These are phyloP conservation scores for Cirrhinus molitorella DNA, from an alignment of 2,797 vertebrate genomes.

Conservation along the genomic window DNA sequence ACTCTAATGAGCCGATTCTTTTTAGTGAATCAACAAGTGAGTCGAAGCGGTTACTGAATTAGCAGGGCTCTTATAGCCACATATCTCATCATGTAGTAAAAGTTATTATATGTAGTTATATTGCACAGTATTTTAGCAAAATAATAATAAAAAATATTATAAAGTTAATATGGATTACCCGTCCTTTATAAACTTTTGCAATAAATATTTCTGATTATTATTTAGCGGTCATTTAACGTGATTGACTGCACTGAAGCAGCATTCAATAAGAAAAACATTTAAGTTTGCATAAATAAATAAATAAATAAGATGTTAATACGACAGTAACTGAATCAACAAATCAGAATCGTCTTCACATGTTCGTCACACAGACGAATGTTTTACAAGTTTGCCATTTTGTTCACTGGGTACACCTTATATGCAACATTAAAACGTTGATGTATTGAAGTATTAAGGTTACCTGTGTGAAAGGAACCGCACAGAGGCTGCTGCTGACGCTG, in stretches of 20 bases:
- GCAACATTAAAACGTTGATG: not conserved
- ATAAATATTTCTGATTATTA: not conserved
- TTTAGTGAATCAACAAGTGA: not conserved
- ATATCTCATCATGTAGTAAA: too few relatives aligned
- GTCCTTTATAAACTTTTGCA: not conserved
- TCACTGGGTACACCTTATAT: not conserved
- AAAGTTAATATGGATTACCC: too few relatives aligned
- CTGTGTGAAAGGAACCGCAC: slow-evolving; percentile 78
- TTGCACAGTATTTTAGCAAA: too few relatives aligned
- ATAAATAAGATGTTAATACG: not conserved
- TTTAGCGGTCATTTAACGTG: not conserved
- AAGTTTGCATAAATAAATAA: not conserved
- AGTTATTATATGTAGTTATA: too few relatives aligned
- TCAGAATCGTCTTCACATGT: not conserved
- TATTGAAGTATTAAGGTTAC: slow-evolving; percentile 57
- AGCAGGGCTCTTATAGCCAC: not conserved
- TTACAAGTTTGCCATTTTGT: not conserved
- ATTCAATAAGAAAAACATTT: not conserved
- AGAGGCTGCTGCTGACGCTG: slow-evolving; percentile 70
- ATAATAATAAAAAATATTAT: too few relatives aligned
- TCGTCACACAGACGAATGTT: not conserved
- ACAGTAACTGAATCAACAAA: not conserved
- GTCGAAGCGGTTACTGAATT: not conserved
- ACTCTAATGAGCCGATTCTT: not conserved
- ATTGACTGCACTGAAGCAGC: not conserved